Evolutionary conservation across 2,113 vertebrate species (phyloP), one percentile per base, ranked within the genome.

Genomic region (Albula glossodonta): DNA sequence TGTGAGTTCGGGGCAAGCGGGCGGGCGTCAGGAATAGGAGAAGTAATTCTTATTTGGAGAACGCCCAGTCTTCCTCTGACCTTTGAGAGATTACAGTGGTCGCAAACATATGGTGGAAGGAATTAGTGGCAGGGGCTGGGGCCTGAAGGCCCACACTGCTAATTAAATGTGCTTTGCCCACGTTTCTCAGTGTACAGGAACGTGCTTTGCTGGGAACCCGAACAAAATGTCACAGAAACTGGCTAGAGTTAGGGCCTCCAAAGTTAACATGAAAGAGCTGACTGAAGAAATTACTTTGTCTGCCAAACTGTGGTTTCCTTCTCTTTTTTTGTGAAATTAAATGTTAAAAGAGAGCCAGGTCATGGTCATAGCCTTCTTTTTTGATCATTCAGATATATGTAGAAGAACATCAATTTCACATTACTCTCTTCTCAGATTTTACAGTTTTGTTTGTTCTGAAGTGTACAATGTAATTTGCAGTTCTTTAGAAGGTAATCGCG

Each of bases 71-170:
- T 88, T 90, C 86, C 78, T n/a, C 83, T 92, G 93, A 94, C 93
- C 92, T 91, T 88, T 80, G 57, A 31, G 85, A 90, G 92, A 92
- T 93, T 91, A 92, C 91, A n/a, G 89, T 66, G 88, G 92, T 91
- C 90, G 87, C 92, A 89, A 91, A 87, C 93, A 93, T 93, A 93
- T 93, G 91, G 91, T 82, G 70, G 84, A n/a, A 15, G 48, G 52
- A 17, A 41, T 81, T 63, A 49, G 87, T 50, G 60, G 22, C 13
- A 53, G 78, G 87, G 87, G 78, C 57, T 4, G 0, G 1, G 53
- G 85, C 78, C 82, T 82, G 41, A 31, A 41, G 78, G 51, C 50
- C 79, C 52, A 2, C 3, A 31, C 57, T 79, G 48, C 84, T 78
- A 53, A 85, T 79, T 56, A 78, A 57, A 41, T 57, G 51, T 77